These are phyloP conservation scores for Acrobasis suavella DNA, from an alignment of 2,888 invertebrate species.

Conservation along the genomic window DNA sequence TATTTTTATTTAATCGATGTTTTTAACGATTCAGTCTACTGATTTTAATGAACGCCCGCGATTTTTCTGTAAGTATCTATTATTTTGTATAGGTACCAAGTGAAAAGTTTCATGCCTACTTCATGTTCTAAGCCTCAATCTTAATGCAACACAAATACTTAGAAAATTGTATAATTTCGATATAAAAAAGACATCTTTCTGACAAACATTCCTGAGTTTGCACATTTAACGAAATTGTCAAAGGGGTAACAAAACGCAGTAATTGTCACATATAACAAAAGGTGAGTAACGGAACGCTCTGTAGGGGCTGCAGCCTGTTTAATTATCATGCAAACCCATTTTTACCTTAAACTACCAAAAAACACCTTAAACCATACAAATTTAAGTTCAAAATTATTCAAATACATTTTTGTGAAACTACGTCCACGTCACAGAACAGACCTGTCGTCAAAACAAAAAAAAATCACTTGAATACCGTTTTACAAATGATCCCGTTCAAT, in stretches of 20 bases:
- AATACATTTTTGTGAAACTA: constrained; percentile 1
- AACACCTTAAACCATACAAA: background rate
- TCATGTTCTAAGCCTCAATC: background rate
- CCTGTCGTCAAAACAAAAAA: constrained; percentile 50
- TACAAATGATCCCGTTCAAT: constrained; percentile 75
- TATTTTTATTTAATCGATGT: too few species aligned
- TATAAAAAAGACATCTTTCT: background rate
- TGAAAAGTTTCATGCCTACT: too few species aligned
- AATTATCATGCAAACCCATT: constrained; percentile 8
- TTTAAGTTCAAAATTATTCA: constrained; percentile 17
- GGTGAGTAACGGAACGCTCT: constrained; percentile 11
- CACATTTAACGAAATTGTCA: constrained; percentile 17
- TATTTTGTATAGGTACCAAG: too few species aligned
- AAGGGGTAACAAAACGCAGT: constrained; percentile 5
- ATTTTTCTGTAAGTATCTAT: too few species aligned
- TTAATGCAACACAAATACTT: background rate
- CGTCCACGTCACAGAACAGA: constrained; percentile 24
- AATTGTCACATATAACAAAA: constrained; percentile 10
- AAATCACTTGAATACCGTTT: constrained; percentile 59
- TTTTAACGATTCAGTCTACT: too few species aligned
- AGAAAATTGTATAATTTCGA: background rate
- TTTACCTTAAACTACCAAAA: background rate
- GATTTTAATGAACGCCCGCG: too few species aligned
- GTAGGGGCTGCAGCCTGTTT: background rate
- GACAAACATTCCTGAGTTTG: background rate